Percentiles rank a stretch among this genome's conserved stretches.
Conservation (phyloP, 2,888 invertebrate species). For the Agrenia bidenticulata region DNA sequence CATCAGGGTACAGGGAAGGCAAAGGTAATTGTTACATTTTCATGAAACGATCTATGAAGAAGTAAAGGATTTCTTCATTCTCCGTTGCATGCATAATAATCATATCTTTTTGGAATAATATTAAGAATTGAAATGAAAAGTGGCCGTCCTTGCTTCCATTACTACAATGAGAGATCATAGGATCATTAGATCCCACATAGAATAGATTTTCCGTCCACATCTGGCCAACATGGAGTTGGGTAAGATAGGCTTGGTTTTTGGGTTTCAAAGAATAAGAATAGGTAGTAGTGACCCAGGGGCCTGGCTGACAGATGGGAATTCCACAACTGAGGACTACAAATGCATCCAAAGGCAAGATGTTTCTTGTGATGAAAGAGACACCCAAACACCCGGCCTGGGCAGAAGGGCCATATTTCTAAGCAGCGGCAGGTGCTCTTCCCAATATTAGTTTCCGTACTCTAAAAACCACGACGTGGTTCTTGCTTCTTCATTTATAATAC, state of each 20-base stretch:
- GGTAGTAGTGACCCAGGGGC: slow-evolving; percentile 18
- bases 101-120: no score
- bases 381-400: not conserved
- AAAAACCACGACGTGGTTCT: not conserved
- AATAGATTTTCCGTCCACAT: not conserved
- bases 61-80: no score
- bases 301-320: slow-evolving; percentile 43
- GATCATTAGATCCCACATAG: no score
- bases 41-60: no score
- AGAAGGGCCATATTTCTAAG: slow-evolving; percentile 5
- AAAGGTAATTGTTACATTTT: no score
- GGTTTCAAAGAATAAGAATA: not conserved
- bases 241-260: not conserved
- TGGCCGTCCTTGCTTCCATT: no score
- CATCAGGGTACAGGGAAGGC: no score
- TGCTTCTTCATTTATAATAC: slow-evolving; percentile 3
- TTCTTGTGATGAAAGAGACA: slow-evolving; percentile 20
- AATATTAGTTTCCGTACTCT: slow-evolving; percentile 5
- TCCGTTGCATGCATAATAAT: no score
- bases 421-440: slow-evolving; percentile 18
- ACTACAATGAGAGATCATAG: no score
- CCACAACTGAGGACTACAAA: slow-evolving; percentile 14
- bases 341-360: slow-evolving; percentile 19
- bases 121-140: no score
- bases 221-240: not conserved